Evolutionary conservation across 2,888 invertebrate species (phyloP).

Genomic region (Diploptera punctata): DNA sequence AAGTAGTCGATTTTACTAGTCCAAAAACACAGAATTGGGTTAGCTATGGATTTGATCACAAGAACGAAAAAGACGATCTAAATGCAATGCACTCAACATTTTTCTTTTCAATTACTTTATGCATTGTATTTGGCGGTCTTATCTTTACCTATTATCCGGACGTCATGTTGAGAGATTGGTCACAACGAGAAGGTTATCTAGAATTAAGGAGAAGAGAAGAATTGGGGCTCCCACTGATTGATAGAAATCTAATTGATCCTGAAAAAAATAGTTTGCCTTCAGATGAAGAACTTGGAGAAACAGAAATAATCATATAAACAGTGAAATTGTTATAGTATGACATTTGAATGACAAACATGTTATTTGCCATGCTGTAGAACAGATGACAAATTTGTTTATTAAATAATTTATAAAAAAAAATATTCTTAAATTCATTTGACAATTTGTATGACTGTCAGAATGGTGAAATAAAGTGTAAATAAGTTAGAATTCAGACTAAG

Average conservation of each 20-base stretch:
- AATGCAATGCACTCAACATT: slow-evolving; percentile 69
- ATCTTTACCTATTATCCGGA: slow-evolving; percentile 79
- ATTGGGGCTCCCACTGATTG: slow-evolving; percentile 79
- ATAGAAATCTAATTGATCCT: slow-evolving; percentile 80
- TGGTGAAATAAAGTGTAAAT: no score
- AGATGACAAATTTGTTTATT: no score
- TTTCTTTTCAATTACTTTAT: slow-evolving; percentile 75
- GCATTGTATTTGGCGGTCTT: slow-evolving; percentile 71
- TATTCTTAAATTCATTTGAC: no score
- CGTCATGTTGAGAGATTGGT: slow-evolving; percentile 78
- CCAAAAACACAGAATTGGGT: slow-evolving; percentile 75
- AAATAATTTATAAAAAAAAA: no score
- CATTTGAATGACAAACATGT: no score
- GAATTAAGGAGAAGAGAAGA: slow-evolving; percentile 86
- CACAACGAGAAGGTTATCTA: slow-evolving; percentile 88
- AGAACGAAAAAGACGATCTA: slow-evolving; percentile 72
- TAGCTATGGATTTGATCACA: slow-evolving; percentile 79
- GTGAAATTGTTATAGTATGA: no score
- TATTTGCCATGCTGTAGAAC: no score
- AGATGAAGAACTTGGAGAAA: slow-evolving; percentile 86
- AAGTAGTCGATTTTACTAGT: slow-evolving; percentile 58
- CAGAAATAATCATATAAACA: slow-evolving; percentile 83
- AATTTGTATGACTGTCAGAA: no score
- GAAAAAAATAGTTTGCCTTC: slow-evolving; percentile 76
- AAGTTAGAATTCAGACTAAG: no score